Evolutionary conservation across 1,140 invertebrate species (phyloP).

Genomic region (Drosophila burlai): DNA sequence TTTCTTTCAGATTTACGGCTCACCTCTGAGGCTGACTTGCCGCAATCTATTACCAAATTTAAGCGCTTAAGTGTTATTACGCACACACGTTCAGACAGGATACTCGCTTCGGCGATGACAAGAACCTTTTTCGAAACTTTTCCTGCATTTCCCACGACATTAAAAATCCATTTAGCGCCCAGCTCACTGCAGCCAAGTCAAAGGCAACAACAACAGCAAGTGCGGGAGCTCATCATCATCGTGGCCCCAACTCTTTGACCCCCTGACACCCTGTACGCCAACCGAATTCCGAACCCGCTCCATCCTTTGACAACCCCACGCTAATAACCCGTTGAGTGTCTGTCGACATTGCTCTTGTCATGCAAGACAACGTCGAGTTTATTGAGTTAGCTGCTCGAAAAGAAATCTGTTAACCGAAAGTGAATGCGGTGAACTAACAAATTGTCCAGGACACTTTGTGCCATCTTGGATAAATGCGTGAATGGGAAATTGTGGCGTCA

Average conservation of each 20-base stretch:
- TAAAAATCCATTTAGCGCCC: conserved; percentile 80
- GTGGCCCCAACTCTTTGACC: conserved; percentile 6
- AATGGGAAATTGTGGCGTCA: conserved; percentile 8
- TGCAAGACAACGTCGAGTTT: conserved; percentile 52
- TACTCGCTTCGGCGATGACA: conserved; percentile 52
- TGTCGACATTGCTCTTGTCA: conserved; percentile 68
- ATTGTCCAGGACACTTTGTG: conserved; percentile 36
- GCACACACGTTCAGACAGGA: conserved; percentile 40
- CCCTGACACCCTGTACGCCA: background rate
- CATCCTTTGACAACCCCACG: conserved; percentile 30
- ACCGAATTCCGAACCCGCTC: background rate
- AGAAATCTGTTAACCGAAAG: conserved; percentile 70
- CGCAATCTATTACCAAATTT: conserved; percentile 48
- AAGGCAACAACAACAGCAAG: conserved; percentile 7
- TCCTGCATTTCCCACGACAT: conserved; percentile 77
- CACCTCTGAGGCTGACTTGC: conserved; percentile 7
- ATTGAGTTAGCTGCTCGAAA: conserved; percentile 73
- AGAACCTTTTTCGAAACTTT: conserved; percentile 70
- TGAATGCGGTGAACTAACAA: conserved; percentile 50
- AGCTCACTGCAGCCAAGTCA: conserved; percentile 59
- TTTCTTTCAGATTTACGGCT: background rate
- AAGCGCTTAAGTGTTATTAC: conserved; percentile 77
- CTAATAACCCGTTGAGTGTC: conserved; percentile 82
- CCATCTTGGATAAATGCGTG: conserved; percentile 23
- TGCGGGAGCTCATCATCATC: conserved; percentile 48